These are phyloP conservation scores for Tamias sibiricus DNA, from an alignment of 2,113 vertebrate genomes.

Conservation along the genomic window DNA sequence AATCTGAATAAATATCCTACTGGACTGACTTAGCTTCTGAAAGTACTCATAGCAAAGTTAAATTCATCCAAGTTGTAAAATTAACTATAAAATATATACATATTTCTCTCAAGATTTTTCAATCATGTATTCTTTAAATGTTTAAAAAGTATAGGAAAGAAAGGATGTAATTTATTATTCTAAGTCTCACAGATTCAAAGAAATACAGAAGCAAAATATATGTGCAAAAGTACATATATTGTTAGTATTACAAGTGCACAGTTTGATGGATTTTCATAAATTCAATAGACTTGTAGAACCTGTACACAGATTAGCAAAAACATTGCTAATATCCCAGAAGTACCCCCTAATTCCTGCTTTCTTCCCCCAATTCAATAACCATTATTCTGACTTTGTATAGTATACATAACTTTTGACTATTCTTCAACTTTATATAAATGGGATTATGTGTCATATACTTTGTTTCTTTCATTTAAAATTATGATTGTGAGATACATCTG, in stretches of 20 bases:
- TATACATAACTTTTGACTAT: background rate
- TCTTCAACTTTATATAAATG: background rate
- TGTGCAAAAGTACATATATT: background rate
- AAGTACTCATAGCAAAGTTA: constrained; percentile 31
- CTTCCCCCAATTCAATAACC: background rate
- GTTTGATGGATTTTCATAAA: constrained; percentile 18
- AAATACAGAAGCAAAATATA: constrained; percentile 1
- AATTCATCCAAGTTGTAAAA: constrained; percentile 37
- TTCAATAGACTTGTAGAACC: background rate
- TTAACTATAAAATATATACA: background rate
- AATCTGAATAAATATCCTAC: background rate
- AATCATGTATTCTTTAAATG: constrained; percentile 14
- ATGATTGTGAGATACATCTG: background rate
- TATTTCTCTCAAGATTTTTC: background rate
- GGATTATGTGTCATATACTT: background rate
- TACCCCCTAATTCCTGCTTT: too few relatives aligned
- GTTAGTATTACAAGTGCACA: background rate
- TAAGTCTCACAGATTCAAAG: constrained; percentile 11
- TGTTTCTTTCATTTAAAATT: constrained; percentile 32
- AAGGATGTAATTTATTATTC: background rate
- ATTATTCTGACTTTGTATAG: constrained; percentile 14
- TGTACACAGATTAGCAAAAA: background rate
- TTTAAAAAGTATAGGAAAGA: background rate
- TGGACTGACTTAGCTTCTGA: constrained; percentile 20
- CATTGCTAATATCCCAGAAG: background rate